phyloP scores from a whole-genome alignment of 2,888 invertebrate genomes.

The Xestobium rufovillosum region DNA sequence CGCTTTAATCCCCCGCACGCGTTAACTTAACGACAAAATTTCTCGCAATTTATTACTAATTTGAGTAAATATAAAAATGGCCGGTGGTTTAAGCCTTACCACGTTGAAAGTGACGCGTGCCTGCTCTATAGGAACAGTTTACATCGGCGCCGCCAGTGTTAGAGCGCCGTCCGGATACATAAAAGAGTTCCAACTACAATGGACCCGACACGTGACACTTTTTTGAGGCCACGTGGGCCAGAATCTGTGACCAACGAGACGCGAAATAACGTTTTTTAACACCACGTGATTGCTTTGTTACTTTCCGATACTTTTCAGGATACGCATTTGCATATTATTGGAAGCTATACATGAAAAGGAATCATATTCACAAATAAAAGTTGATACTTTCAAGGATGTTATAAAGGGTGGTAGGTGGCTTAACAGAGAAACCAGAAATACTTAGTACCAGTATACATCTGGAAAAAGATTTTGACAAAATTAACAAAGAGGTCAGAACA shows the following conservation, averaged over 20 bases:
- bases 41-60: constrained; percentile 43
- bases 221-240: constrained; percentile 38
- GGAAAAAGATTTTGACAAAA: too few species aligned
- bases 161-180: constrained; percentile 33
- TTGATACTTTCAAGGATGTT: too few species aligned
- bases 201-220: constrained; percentile 37
- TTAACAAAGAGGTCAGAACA: too few species aligned
- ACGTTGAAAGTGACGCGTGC: constrained; percentile 10
- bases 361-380: too few species aligned
- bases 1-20: constrained; percentile 43
- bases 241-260: constrained; percentile 40
- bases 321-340: too few species aligned
- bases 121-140: constrained; percentile 24
- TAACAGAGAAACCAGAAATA: too few species aligned
- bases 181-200: constrained; percentile 35
- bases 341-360: too few species aligned
- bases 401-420: too few species aligned
- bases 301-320: too few species aligned
- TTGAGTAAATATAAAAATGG: constrained; percentile 42
- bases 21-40: constrained; percentile 39
- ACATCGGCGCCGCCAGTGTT: constrained; percentile 34
- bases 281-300: too few species aligned
- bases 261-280: constrained; percentile 43
- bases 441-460: too few species aligned
- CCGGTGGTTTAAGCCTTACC: constrained; percentile 18